Conservation (phyloP, 2,797 vertebrate species). For the Urophycis tenuis region DNA sequence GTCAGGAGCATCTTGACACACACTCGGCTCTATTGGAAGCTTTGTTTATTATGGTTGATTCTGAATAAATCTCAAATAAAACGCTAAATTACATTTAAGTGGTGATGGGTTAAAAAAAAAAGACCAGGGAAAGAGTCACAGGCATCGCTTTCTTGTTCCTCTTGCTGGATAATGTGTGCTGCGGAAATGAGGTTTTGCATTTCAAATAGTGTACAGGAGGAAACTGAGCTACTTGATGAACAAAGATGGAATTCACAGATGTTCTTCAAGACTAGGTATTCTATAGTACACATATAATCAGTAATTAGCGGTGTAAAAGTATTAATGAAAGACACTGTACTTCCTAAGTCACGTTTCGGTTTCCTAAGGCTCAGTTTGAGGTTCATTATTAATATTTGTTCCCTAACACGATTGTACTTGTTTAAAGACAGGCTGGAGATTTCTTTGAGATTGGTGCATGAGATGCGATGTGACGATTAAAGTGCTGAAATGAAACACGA, state of each 20-base stretch:
- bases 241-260: constrained; percentile 46
- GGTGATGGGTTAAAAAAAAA: constrained; percentile 69
- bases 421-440: constrained; percentile 39
- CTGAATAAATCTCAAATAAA: constrained; percentile 72
- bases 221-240: constrained; percentile 51
- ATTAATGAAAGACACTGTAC: constrained; percentile 36
- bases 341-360: constrained; percentile 27
- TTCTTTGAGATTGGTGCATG: constrained; percentile 21
- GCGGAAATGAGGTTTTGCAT: constrained; percentile 37
- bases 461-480: constrained; percentile 46
- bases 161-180: constrained; percentile 43
- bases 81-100: constrained; percentile 72
- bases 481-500: constrained; percentile 37
- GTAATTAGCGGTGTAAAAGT: constrained; percentile 49
- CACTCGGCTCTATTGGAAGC: constrained; percentile 63
- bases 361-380: constrained; percentile 33
- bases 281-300: constrained; percentile 46
- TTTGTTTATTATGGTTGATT: constrained; percentile 77
- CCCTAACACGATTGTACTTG: constrained; percentile 41
- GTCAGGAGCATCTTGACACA: constrained; percentile 67
- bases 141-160: constrained; percentile 30
- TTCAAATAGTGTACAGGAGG: constrained; percentile 41
- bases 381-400: constrained; percentile 55
- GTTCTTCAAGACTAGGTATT: constrained; percentile 41
- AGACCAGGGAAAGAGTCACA: constrained; percentile 11